Percentiles rank a stretch among this genome's conserved stretches.
Evolutionary conservation across 2,888 invertebrate species (phyloP).

Genomic region (Diarsia brunnea): DNA sequence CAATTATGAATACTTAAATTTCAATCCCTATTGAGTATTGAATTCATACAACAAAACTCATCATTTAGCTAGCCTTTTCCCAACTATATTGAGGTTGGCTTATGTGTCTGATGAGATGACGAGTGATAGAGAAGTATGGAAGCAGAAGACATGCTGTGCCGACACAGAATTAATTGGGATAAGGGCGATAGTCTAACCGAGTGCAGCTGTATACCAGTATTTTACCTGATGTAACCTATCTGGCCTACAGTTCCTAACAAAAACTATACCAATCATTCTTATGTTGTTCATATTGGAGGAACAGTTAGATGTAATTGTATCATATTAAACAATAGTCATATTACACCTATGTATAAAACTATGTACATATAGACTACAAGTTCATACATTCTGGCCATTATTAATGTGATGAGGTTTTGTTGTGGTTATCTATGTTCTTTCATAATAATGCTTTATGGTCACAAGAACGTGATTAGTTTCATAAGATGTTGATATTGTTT

Average conservation of each 20-base stretch:
- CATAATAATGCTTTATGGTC: slow-evolving; percentile 1
- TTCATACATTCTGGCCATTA: slow-evolving; percentile 1
- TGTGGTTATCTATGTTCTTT: slow-evolving; percentile 7
- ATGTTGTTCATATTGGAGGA: background rate
- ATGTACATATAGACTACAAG: background rate
- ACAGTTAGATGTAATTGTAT: background rate
- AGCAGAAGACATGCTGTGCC: too few relatives aligned
- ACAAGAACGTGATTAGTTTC: slow-evolving; percentile 1
- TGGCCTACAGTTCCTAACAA: background rate
- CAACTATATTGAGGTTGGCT: background rate
- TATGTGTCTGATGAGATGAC: too few relatives aligned
- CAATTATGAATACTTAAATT: background rate
- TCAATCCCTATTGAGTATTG: background rate
- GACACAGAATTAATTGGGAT: too few relatives aligned
- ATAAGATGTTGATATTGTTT: background rate
- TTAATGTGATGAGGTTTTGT: background rate
- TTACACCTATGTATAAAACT: slow-evolving; percentile 3
- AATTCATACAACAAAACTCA: background rate
- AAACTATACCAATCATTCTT: background rate
- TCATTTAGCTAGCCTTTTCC: background rate
- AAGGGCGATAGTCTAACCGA: too few relatives aligned
- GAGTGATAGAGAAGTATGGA: too few relatives aligned
- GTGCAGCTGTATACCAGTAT: background rate
- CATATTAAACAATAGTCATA: slow-evolving; percentile 6
- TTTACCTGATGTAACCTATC: background rate